Percentiles rank a stretch among this genome's conserved stretches.
Conservation (phyloP, 1,140 invertebrate species). For the Cardiocondyla obscurior region DNA sequence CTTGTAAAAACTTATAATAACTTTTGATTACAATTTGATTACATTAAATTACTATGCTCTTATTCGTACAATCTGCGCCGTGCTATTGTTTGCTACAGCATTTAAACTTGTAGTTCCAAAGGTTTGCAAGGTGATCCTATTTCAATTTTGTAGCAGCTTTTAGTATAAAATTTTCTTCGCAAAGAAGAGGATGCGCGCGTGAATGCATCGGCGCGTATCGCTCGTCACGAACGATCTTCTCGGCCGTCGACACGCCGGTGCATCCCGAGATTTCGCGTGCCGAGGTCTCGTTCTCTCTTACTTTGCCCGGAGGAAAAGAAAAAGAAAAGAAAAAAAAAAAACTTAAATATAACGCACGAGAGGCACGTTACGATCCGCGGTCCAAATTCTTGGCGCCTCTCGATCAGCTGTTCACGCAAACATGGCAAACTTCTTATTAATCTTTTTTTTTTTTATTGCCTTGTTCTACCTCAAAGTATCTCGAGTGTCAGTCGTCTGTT, state of each 20-base stretch:
- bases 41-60: no score
- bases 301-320: not conserved
- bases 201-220: conserved; percentile 39
- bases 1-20: no score
- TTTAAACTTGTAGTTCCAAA: no score
- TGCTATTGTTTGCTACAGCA: no score
- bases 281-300: not conserved
- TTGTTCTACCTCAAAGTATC: not conserved
- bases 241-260: conserved; percentile 17
- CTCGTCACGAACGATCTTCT: conserved; percentile 20
- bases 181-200: not conserved
- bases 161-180: no score
- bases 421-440: not conserved
- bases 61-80: no score
- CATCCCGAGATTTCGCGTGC: not conserved
- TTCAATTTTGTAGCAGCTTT: no score
- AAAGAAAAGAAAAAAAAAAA: no score
- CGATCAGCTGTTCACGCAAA: not conserved
- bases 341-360: not conserved
- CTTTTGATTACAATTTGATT: no score
- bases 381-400: not conserved
- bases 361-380: not conserved
- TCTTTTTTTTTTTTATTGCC: not conserved
- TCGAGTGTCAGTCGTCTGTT: not conserved
- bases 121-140: no score